phyloP scores from a whole-genome alignment of 2,113 vertebrate species.

The Puntigrus tetrazona region DNA sequence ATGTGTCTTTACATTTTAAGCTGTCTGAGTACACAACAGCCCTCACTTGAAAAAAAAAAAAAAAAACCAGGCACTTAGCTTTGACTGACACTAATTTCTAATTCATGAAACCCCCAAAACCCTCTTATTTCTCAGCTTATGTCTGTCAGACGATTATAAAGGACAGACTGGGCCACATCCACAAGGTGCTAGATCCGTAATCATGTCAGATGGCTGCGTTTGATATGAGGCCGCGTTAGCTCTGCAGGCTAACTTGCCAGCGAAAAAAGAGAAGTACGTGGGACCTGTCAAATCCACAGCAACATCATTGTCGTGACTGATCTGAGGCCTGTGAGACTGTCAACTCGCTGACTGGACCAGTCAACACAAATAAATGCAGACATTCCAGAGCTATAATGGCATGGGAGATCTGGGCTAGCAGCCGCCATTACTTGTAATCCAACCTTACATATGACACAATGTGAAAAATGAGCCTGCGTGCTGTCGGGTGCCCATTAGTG shows the following conservation, averaged over 20 bases:
- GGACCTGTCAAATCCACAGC: slow-evolving; percentile 92
- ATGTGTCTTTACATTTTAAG: slow-evolving; percentile 1
- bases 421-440: slow-evolving; percentile 96
- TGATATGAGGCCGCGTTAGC: slow-evolving; percentile 91
- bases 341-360: slow-evolving; percentile 94
- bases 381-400: slow-evolving; percentile 91
- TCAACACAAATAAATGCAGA: slow-evolving; percentile 99
- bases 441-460: slow-evolving; percentile 98
- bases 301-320: slow-evolving; percentile 93
- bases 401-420: slow-evolving; percentile 84
- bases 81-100: slow-evolving; percentile 99
- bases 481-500: slow-evolving; percentile 99
- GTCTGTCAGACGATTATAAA: slow-evolving; percentile 91
- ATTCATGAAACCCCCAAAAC: slow-evolving; percentile 90
- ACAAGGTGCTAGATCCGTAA: slow-evolving; percentile 84
- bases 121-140: slow-evolving; percentile 81
- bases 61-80: slow-evolving; percentile 79
- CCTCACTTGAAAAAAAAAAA: slow-evolving; percentile 21
- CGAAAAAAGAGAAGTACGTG: slow-evolving; percentile 50
- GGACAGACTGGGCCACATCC: slow-evolving; percentile 97
- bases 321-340: slow-evolving; percentile 88
- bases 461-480: slow-evolving; percentile 99
- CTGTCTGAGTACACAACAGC: not conserved
- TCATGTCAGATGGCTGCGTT: slow-evolving; percentile 96
- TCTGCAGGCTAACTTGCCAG: slow-evolving; percentile 83